Conservation (phyloP, 2,797 vertebrate species). For the Pseudochirops cupreus region DNA sequence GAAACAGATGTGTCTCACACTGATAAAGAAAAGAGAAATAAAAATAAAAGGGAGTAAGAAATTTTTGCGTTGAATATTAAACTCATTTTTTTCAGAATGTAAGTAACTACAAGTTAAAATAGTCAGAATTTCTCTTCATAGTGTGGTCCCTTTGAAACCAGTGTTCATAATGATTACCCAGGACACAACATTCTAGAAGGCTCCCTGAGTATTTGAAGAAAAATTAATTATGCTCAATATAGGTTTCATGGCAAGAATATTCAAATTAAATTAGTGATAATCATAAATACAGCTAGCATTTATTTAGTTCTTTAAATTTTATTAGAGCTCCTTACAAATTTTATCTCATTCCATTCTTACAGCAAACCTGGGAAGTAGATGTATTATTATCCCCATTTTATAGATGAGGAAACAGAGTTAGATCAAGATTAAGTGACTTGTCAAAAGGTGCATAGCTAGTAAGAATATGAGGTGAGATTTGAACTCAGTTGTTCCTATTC, state of each 20-base stretch:
- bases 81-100: not conserved
- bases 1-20: not conserved
- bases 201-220: slow-evolving; percentile 12
- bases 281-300: not conserved
- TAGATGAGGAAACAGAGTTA: not conserved
- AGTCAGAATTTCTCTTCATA: slow-evolving; percentile 22
- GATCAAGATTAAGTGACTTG: not conserved
- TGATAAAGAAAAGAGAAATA: not conserved
- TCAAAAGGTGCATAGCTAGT: not conserved
- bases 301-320: not conserved
- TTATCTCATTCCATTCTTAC: not conserved
- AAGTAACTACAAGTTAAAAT: not conserved
- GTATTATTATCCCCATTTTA: not conserved
- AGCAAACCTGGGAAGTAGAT: not conserved
- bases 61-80: slow-evolving; percentile 3
- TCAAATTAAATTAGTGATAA: not conserved
- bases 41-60: not conserved
- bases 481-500: not conserved
- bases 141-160: not conserved
- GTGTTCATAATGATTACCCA: slow-evolving; percentile 27
- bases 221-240: slow-evolving; percentile 25
- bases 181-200: not conserved
- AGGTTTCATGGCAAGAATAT: slow-evolving; percentile 38
- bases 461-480: not conserved
- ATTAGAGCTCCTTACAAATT: not conserved